Base-by-base conservation (phyloP, 1,140 invertebrate species). In the Drosophila hydei region DNA sequence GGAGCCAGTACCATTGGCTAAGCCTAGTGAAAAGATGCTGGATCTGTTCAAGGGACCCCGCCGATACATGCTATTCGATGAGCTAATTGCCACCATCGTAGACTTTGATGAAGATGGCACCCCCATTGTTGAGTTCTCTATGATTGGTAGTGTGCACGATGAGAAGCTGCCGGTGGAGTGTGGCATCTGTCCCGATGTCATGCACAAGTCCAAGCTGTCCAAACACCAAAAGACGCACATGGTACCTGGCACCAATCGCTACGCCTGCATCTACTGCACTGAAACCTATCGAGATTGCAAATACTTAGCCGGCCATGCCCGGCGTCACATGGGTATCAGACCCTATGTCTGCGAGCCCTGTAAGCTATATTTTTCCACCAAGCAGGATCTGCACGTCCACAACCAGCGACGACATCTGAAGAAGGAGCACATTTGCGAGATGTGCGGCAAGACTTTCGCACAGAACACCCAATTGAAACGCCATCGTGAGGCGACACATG, bases 391-490 rank as follows among this genome's bases (percentile, higher is more conserved):
- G 30, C 72, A 79, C 0, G 89, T 91, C 0, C 89, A 91, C 54
- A 90, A 91, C 11, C 89, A 91, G 65, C 79, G 89, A 0, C 68
- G 89, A 0, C 89, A 91, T 30, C 45, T 88, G 19, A 71, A 87
- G n/a, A 90, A 90, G 52, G 89, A 91, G 52, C 89, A 90, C 40
- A 88, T 90, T n/a, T 91, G 89, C 36, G 89, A 91, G 47, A 72
- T 91, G 50, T 91, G 89, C 52, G 89, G 89, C 42, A 91, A 91
- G 45, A 89, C 81, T 0, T 91, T 90, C 56, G 79, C 89, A 0
- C 89, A 91, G 51, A 88, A 91, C 18, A 91, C 89, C 3, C 81
- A 88, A 23, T 52, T 91, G 1, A 90, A 91, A 51, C 71, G 89
- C 0, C 89, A 91, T 38, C 85, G 89, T 0, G 89, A 90, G 47